Evolutionary conservation across 2,888 invertebrate genomes (phyloP), one percentile per base, ranked within the genome.

Genomic region (Pristionchus arcanus): DNA sequence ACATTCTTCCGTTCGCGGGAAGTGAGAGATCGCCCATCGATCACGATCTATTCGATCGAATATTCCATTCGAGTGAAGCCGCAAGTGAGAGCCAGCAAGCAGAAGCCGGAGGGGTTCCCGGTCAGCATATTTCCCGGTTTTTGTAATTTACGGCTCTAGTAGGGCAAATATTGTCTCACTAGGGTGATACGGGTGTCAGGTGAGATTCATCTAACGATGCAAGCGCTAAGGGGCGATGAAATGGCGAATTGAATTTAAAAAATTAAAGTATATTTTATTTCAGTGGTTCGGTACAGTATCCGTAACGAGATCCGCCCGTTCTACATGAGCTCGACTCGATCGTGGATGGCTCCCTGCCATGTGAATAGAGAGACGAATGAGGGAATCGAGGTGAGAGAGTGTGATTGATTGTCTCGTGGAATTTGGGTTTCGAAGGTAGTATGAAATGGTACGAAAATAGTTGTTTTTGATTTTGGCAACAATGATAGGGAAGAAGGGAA

Each of bases 1-100:
- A 99, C 96, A 97, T 99, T 92, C 96, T 99, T 93, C 99, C 99
- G 0, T 99, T 98, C 95, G 90, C 97, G 1, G 97, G 98, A 1
- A 97, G 97, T 53, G 98, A 98, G 94, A 97, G 97, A 92, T 85
- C 92, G 25, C 98, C 98, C 0, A 96, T 99, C 89, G 97, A 98
- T 94, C 98, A 99, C 95, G 98, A 99, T 95, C 96, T 99, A 4
- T 99, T 99, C 91, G 92, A 92, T 34, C 92, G 93, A 81, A 91
- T 94, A 31, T 95, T 95, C 91, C 91, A 90, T 74, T 77, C 83
- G 13, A 66, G 86, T 34, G 91, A 92, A n/a, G 89, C 49, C 1
- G 25, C 84, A 34, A 81, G 49, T 34, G 81, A 81, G n/a, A 81
- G n/a, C 16, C 42, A 81, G 13, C 81, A 81, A n/a, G 49, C 49